Base-by-base conservation (phyloP, 2,113 vertebrate species). In the Dicentrarchus labrax region DNA sequence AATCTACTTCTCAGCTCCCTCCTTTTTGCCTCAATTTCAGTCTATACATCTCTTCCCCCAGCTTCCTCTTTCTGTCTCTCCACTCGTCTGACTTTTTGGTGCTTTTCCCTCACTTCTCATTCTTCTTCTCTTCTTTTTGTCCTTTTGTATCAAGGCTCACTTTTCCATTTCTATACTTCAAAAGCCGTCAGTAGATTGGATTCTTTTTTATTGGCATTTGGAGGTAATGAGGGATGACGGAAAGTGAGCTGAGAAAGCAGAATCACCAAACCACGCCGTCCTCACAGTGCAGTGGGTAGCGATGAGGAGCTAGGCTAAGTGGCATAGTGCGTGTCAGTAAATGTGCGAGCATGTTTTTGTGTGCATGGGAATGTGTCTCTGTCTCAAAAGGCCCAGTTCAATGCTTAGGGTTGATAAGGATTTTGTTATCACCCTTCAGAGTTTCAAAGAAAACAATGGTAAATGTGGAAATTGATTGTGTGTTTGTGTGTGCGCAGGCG, bases 101-200 rank as follows among this genome's bases (percentile, higher is more conserved):
- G 45, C 53, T 72, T 53, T 62, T 43, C 66, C 36, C 45, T 76
- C 82, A 65, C 60, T 66, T 76, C 51, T 51, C n/a, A 66, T 72
- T 80, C 61, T 78, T 57, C 67, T 39, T 61, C 78, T 80, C 6
- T 48, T 51, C 71, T 78, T 88, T 54, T 89, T 86, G 80, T 85
- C 43, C 86, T 64, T 82, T 82, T 84, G 61, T 88, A 73, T 84
- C 83, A 82, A 53, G 73, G 86, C 88, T 91, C 71, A 53, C 72
- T 83, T 89, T 89, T 78, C 77, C 67, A 71, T 82, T 86, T 89
- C 78, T 87, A 43, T 65, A 89, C 90, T 93, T 94, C 89, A 91
- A 93, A 94, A 86, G 84, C 59, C 85, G 53, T 88, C 83, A 75
- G 79, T 71, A 78, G 88, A 94, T 90, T 93, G 79, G 90, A 90